A percentile compares a stretch with the other conserved stretches of the same genome.
phyloP scores from a whole-genome alignment of 2,113 vertebrate genomes.

The Chiloscyllium plagiosum region DNA sequence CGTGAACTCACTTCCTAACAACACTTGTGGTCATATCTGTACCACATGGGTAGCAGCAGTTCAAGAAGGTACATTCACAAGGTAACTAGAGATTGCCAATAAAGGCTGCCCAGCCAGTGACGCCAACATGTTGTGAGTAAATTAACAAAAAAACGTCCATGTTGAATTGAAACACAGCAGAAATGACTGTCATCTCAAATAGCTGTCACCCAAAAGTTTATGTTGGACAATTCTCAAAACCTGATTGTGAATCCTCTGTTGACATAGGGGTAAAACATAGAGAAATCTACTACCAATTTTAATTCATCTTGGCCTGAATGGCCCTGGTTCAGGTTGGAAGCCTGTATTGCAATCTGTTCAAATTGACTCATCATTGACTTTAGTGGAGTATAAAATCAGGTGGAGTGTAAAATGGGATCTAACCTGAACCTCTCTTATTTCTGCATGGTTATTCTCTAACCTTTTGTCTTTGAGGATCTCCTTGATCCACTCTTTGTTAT shows the following conservation, averaged over 20 bases:
- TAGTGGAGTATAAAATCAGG: background rate
- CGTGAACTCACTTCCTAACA: no score
- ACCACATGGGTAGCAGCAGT: no score
- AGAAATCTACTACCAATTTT: background rate
- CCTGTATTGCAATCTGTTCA: background rate
- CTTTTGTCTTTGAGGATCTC: background rate
- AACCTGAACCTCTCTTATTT: background rate
- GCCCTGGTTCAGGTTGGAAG: background rate
- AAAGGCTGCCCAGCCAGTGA: no score
- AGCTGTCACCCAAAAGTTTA: background rate
- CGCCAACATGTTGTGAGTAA: no score
- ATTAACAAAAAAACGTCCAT: background rate
- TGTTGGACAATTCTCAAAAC: background rate
- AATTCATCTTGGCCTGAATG: background rate
- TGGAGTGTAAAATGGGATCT: background rate
- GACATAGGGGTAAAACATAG: background rate
- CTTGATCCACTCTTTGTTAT: background rate
- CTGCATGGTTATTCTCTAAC: background rate
- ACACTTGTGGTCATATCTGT: no score
- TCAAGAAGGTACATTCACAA: no score
- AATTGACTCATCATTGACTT: background rate
- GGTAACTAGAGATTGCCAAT: no score
- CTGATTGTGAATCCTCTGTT: background rate
- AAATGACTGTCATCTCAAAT: background rate
- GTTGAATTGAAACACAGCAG: background rate